phyloP scores from a whole-genome alignment of 2,113 vertebrate species.

The Candoia aspera region DNA sequence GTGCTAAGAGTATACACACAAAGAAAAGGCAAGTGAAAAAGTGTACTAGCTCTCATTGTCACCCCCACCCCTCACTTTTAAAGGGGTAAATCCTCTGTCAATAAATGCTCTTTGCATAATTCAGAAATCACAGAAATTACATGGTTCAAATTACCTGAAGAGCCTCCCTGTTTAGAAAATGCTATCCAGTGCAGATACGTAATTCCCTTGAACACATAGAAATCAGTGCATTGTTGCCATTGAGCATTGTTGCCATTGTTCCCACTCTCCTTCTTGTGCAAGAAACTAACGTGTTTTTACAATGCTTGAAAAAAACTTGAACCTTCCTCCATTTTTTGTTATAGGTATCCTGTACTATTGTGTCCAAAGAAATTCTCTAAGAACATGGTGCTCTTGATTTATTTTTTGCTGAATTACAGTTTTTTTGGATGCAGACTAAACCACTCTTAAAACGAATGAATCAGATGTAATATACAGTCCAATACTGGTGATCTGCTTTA shows the following conservation, averaged over 20 bases:
- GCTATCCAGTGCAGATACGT: too few relatives aligned
- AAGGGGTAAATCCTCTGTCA: too few relatives aligned
- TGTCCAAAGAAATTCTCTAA: neutral
- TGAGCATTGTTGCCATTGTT: too few relatives aligned
- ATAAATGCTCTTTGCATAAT: too few relatives aligned
- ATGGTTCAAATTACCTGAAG: too few relatives aligned
- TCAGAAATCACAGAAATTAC: too few relatives aligned
- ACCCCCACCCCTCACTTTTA: too few relatives aligned
- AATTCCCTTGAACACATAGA: neutral
- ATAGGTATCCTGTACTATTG: neutral
- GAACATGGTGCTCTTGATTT: neutral
- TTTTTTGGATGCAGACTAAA: neutral
- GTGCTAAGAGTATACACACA: neutral
- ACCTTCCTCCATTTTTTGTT: neutral
- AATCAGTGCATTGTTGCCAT: neutral
- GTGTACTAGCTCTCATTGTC: neutral
- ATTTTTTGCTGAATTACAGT: neutral
- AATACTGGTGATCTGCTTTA: neutral
- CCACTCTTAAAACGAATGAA: neutral
- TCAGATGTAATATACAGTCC: neutral
- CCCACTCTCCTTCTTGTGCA: neutral
- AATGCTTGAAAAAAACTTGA: neutral
- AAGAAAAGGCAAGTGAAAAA: neutral
- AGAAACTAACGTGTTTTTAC: neutral
- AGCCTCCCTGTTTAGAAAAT: too few relatives aligned